Evolutionary conservation across 1,140 invertebrate species (phyloP).

Genomic region (Ectropis grisescens): DNA sequence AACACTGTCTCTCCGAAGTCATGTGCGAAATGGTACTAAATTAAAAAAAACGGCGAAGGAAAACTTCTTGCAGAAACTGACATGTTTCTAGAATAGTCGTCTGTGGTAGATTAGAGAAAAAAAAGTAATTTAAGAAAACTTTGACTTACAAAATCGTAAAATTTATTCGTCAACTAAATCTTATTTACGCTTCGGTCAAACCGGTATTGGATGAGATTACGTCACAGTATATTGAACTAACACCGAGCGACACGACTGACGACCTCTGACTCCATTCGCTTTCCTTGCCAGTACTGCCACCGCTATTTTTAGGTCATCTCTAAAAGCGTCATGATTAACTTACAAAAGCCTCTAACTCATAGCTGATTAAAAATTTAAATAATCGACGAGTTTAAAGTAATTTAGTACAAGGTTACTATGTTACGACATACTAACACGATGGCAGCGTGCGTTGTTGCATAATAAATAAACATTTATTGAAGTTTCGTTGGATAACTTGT

Average conservation of each 20-base stretch:
- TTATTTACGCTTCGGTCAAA: too few relatives aligned
- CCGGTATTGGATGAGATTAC: conserved; percentile 19
- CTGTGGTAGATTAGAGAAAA: too few relatives aligned
- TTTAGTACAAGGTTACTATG: conserved; percentile 29
- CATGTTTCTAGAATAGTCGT: too few relatives aligned
- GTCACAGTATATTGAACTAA: conserved; percentile 39
- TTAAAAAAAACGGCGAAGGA: too few relatives aligned
- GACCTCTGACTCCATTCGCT: conserved; percentile 41
- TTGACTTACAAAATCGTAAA: too few relatives aligned
- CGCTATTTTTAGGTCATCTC: conserved; percentile 35
- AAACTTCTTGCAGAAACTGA: too few relatives aligned
- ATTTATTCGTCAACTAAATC: too few relatives aligned
- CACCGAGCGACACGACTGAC: conserved; percentile 30
- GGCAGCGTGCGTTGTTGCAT: conserved; percentile 10
- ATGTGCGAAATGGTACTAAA: too few relatives aligned
- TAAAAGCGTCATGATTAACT: conserved; percentile 14
- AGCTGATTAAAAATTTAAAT: too few relatives aligned
- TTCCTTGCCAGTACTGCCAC: conserved; percentile 20
- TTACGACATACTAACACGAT: conserved; percentile 17
- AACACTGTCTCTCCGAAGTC: too few relatives aligned
- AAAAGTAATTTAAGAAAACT: too few relatives aligned
- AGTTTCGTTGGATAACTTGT: too few relatives aligned
- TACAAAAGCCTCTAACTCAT: conserved; percentile 1
- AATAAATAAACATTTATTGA: conserved; percentile 11
- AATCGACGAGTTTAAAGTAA: conserved; percentile 13